phyloP scores from a whole-genome alignment of 2,888 invertebrate genomes.

The Eudemis profundana region DNA sequence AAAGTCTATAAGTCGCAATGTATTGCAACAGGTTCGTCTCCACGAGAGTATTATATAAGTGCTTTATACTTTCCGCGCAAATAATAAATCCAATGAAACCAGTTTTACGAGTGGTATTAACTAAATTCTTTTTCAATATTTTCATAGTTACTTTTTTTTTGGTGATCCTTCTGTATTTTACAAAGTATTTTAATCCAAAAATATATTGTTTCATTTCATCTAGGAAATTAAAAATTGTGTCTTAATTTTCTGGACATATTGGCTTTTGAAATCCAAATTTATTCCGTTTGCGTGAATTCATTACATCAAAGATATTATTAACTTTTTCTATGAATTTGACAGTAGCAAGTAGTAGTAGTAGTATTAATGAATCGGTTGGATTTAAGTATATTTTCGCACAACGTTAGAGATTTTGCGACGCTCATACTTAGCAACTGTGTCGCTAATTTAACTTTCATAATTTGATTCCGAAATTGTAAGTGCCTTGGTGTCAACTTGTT shows the following conservation, averaged over 20 bases:
- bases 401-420: too few species aligned
- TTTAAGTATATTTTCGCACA: too few species aligned
- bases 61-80: background rate
- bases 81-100: background rate
- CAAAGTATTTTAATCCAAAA: background rate
- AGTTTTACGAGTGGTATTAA: background rate
- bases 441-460: too few species aligned
- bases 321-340: background rate
- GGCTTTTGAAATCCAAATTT: conserved; percentile 1
- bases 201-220: background rate
- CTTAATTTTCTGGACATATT: background rate
- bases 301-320: conserved; percentile 1
- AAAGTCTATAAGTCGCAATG: background rate
- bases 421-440: too few species aligned
- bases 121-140: background rate
- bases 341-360: too few species aligned
- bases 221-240: background rate
- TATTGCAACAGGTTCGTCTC: background rate
- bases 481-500: too few species aligned
- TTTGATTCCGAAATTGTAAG: too few species aligned
- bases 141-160: conserved; percentile 1
- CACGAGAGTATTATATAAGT: too few species aligned
- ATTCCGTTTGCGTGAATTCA: background rate
- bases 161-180: background rate
- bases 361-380: too few species aligned